Conservation (phyloP, 2,797 vertebrate species). For the Schizopygopsis malacanthus region DNA sequence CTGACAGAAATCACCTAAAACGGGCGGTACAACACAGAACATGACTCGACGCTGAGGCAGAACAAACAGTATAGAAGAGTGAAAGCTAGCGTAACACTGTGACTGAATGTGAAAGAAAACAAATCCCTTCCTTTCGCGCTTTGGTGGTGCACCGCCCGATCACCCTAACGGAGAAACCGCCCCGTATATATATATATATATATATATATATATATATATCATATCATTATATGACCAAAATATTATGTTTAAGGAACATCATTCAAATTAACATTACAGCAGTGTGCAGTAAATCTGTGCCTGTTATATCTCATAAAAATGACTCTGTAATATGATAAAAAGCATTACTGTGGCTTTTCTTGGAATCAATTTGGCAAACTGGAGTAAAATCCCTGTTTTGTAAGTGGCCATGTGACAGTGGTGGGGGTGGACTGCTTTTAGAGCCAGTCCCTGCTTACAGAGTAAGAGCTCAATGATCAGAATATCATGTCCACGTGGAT, state of each 20-base stretch:
- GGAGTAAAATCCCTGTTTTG: slow-evolving; percentile 32
- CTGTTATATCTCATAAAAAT: not conserved
- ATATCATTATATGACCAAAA: no score
- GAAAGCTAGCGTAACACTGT: no score
- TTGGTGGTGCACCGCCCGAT: no score
- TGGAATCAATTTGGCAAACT: slow-evolving; percentile 4
- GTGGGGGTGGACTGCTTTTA: not conserved
- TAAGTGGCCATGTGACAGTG: slow-evolving; percentile 28
- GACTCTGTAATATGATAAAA: slow-evolving; percentile 31
- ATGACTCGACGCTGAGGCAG: no score
- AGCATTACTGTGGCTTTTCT: slow-evolving; percentile 20
- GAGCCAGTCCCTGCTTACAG: not conserved
- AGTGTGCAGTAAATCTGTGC: not conserved
- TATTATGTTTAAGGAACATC: not conserved
- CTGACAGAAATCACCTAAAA: no score
- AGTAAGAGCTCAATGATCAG: not conserved
- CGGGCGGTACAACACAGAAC: no score
- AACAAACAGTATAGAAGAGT: no score
- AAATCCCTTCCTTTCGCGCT: no score
- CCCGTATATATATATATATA: no score
- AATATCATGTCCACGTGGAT: slow-evolving; percentile 2
- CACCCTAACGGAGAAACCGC: no score
- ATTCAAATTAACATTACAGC: not conserved
- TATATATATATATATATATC: no score
- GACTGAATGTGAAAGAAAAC: no score